Evolutionary conservation across 2,113 vertebrate genomes (phyloP).

Genomic region (Miniopterus natalensis): DNA sequence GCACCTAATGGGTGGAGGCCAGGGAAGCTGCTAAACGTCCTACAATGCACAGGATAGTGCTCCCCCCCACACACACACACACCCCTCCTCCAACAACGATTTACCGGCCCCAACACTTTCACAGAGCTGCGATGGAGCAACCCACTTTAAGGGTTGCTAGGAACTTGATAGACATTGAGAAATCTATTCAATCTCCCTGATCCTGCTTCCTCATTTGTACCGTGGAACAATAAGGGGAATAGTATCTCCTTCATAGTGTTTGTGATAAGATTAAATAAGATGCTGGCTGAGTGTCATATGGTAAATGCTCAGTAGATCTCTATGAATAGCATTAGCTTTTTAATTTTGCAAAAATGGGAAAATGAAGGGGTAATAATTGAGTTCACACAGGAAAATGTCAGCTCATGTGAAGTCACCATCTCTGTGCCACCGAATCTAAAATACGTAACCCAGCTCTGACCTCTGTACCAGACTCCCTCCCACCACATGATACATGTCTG

Average conservation of each 20-base stretch:
- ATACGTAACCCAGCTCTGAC: background rate
- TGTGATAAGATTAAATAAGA: background rate
- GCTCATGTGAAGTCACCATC: background rate
- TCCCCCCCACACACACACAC: background rate
- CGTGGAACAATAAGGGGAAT: background rate
- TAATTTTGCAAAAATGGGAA: slow-evolving; percentile 1
- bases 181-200: background rate
- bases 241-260: background rate
- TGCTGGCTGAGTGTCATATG: background rate
- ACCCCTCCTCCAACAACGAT: background rate
- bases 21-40: background rate
- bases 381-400: background rate
- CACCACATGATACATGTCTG: too few relatives aligned
- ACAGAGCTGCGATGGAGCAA: background rate
- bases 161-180: background rate
- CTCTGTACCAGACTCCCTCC: background rate
- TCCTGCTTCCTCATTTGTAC: background rate
- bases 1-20: background rate
- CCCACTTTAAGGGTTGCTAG: background rate
- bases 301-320: background rate
- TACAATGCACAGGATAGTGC: background rate
- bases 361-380: background rate
- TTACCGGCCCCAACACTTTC: background rate
- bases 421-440: background rate
- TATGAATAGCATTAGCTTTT: background rate